These are phyloP conservation scores for Telenomus remus DNA, from an alignment of 1,140 invertebrate genomes.

Conservation along the genomic window DNA sequence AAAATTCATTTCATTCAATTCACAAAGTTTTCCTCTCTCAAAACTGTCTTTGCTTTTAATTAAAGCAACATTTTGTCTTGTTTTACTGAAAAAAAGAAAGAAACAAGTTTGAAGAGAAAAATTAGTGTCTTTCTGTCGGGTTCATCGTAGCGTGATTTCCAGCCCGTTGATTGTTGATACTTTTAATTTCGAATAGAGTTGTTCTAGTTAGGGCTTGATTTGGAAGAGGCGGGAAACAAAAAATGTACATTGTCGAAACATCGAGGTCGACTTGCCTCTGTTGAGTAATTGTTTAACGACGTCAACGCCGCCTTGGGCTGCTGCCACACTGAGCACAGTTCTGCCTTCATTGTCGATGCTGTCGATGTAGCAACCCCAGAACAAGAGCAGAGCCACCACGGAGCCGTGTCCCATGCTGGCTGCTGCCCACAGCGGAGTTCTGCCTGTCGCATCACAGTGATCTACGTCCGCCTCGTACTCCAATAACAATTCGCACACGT, in stretches of 20 bases:
- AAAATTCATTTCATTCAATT: too few relatives aligned
- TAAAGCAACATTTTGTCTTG: too few relatives aligned
- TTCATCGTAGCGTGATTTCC: too few relatives aligned
- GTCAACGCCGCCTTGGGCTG: slow-evolving; percentile 87
- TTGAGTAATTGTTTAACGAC: slow-evolving; percentile 93
- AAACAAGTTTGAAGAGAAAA: too few relatives aligned
- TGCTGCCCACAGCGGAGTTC: slow-evolving; percentile 88
- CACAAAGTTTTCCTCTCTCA: too few relatives aligned
- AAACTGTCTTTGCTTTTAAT: too few relatives aligned
- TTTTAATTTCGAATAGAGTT: background rate
- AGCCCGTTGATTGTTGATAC: too few relatives aligned
- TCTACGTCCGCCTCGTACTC: slow-evolving; percentile 93
- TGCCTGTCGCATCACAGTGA: slow-evolving; percentile 85
- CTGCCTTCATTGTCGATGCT: slow-evolving; percentile 93
- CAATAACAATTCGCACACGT: slow-evolving; percentile 89
- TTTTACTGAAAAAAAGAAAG: too few relatives aligned
- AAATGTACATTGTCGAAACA: background rate
- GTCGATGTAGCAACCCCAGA: slow-evolving; percentile 93
- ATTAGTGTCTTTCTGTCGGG: too few relatives aligned
- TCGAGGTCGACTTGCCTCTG: slow-evolving; percentile 75
- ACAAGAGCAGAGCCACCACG: slow-evolving; percentile 87
- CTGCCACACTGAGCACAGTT: slow-evolving; percentile 90
- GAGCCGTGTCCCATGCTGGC: slow-evolving; percentile 90
- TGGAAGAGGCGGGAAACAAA: background rate
- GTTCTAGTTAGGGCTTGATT: background rate